Evolutionary conservation across 2,888 invertebrate species (phyloP), one percentile per base, ranked within the genome.

Genomic region (Eurois occulta): DNA sequence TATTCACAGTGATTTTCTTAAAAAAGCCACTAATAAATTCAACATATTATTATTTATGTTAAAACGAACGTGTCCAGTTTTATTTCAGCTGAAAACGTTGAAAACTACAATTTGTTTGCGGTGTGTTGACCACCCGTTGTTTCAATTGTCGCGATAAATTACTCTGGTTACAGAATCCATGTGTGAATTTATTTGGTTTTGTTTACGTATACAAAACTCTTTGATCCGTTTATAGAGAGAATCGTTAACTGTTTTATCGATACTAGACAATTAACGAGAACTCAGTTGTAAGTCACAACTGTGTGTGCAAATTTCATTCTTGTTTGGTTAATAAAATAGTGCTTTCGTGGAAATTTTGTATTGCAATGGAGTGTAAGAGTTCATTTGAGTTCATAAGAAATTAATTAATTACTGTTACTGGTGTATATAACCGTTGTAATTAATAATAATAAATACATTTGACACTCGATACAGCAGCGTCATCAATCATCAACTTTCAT

Each of bases 111-210:
- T 69, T 72, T 69, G 82, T 75, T 66, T 77, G 84, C 58, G 84
- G 83, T 85, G 46, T 84, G 81, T 66, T 52, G 72, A 85, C 74
- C 62, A 72, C 6, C 48, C 72, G 66, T 69, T 85, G 77, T 84
- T 84, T 72, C 82, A 81, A 80, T 85, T 71, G 77, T 74, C 77
- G 28, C 66, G 38, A 77, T 84, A 77, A 84, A 82, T 77, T 72
- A 72, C 71, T 75, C 75, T 41, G 67, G 85, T 81, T 72, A 75
- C 72, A 77, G 62, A 41, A 66, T 75, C 69, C 77, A 70, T 80
- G 72, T 83, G 83, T 80, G 72, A 83, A 83, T 84, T 62, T 79
- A 71, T 79, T 79, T 79, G 66, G 28, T 74, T 74, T 80, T 84
- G 35, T 75, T 74, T 72, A 38, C 38, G 55, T 72, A 52, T 43